Evolutionary conservation across 2,888 invertebrate species (phyloP), one percentile per base, ranked within the genome.

Genomic region (Cordilura impudica): DNA sequence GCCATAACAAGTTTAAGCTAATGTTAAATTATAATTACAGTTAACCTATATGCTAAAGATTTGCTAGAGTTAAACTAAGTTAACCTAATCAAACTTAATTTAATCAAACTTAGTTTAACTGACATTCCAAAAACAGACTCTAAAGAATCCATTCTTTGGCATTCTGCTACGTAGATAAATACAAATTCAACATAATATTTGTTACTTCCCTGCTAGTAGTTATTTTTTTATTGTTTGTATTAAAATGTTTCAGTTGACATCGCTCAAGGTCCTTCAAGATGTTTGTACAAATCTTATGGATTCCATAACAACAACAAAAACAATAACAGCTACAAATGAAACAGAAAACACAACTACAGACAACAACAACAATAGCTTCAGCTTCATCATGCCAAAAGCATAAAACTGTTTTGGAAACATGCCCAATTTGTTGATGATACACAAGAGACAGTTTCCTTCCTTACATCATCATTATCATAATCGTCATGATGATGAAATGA

Each of bases 341-440:
- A 54, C 43, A 43, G 39, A 47, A 61, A 61, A 61, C 45, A 45
- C 45, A 45, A 45, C 45, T n/a, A 45, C 18, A 43, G 47, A 21
- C 60, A 43, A 35, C 63, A 58, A 43, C 43, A 69, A 45, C 16
- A 51, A 58, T 12, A 67, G 47, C 23, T 45, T 4, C 21, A 43
- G 39, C 19, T 60, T 31, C 21, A 71, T 67, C 71, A 79, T 79
- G 79, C 75, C 79, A 75, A 79, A 75, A 79, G 71, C 79, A 75
- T 79, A 75, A 81, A 81, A 78, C 75, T 75, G 78, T 78, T 71
- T 75, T 81, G 81, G 81, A 81, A 78, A 65, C 75, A 78, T 81
- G 81, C 81, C 81, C 81, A 81, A 78, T 81, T 78, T 78, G 51
- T 71, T 71, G 58, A 78, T 60, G 69, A 72, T 76, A 72, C 71